phyloP scores from a whole-genome alignment of 2,113 vertebrate species.

The Orientallactaga bullata region DNA sequence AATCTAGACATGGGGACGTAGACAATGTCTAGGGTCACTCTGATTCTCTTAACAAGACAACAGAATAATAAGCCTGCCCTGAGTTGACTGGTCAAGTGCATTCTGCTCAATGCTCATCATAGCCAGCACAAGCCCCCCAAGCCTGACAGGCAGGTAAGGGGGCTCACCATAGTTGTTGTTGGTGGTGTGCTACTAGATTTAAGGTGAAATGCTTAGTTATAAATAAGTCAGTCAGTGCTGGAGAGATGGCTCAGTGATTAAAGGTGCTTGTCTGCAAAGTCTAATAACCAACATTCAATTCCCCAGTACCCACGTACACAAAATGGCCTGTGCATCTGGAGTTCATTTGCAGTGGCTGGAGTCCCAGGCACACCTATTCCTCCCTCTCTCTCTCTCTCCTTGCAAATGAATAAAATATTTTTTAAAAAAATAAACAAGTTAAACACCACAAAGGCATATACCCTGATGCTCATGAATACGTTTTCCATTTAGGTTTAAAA shows the following conservation, averaged over 20 bases:
- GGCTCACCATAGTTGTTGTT: not conserved
- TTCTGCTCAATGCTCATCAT: not conserved
- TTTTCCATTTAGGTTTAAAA: not conserved
- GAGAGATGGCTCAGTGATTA: too few species aligned
- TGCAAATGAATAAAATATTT: not conserved
- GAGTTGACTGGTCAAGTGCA: rapidly evolving
- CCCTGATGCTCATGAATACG: not conserved
- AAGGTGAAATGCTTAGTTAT: not conserved
- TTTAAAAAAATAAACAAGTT: not conserved
- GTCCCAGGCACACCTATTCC: too few species aligned
- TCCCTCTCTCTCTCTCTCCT: too few species aligned
- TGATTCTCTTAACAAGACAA: not conserved
- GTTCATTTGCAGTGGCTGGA: too few species aligned
- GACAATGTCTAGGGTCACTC: not conserved
- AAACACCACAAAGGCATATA: not conserved
- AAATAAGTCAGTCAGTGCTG: not conserved
- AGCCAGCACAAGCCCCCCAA: too few species aligned
- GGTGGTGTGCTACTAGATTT: not conserved
- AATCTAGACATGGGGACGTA: too few species aligned
- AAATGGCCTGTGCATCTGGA: too few species aligned
- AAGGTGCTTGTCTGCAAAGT: too few species aligned
- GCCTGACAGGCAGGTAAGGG: too few species aligned
- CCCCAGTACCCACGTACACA: too few species aligned
- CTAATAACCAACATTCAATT: too few species aligned
- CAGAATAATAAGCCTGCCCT: rapidly evolving